phyloP scores from a whole-genome alignment of 2,113 vertebrate species.

The Rostratula benghalensis region DNA sequence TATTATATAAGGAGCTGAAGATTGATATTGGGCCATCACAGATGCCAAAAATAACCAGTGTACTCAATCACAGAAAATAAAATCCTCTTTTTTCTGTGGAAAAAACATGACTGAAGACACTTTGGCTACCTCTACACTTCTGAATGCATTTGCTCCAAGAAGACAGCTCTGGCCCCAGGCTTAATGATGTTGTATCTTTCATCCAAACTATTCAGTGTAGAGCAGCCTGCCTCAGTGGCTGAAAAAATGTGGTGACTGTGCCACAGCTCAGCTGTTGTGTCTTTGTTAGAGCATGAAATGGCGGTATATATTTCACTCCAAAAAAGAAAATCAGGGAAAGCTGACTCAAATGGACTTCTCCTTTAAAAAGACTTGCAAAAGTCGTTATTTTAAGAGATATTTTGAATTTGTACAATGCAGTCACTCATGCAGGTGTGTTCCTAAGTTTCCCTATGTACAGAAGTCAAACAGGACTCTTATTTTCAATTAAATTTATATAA shows the following conservation, averaged over 20 bases:
- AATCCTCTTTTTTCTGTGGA: background rate
- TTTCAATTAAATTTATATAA: background rate
- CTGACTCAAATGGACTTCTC: background rate
- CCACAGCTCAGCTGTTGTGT: background rate
- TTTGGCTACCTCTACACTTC: background rate
- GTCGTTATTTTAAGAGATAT: background rate
- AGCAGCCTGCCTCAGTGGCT: background rate
- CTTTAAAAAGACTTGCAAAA: background rate
- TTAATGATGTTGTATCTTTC: background rate
- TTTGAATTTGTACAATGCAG: background rate
- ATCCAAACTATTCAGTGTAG: background rate
- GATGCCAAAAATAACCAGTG: background rate
- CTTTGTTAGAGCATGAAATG: background rate
- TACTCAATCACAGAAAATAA: background rate
- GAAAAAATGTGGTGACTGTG: background rate
- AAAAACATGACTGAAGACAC: accelerated
- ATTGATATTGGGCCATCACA: background rate
- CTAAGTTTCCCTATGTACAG: background rate
- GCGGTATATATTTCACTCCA: background rate
- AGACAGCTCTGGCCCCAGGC: background rate
- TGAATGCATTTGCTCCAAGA: background rate
- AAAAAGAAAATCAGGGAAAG: background rate
- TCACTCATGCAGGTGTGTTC: background rate
- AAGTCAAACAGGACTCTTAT: background rate
- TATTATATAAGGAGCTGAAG: background rate